Base-by-base conservation (phyloP, 2,113 vertebrate species). In the Phoenicopterus ruber region DNA sequence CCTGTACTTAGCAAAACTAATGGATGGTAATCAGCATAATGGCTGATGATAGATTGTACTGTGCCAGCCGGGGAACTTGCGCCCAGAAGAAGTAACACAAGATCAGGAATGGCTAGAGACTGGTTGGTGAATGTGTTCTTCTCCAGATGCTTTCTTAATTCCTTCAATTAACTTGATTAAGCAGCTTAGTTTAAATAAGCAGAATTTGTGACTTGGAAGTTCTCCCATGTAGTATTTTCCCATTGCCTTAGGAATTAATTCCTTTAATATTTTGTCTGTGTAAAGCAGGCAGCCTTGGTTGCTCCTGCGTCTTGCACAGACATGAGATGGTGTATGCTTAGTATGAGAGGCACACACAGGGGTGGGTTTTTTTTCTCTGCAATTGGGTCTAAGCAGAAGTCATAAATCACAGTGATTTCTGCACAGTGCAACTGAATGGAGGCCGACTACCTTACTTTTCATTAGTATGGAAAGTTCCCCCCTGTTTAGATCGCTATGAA, bases 161-260 rank as follows among this genome's bases (percentile, higher is more conserved):
- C 66, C 70, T 91, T 87, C 93, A 95, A 91, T 97, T 97, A 94
- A 94, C 91, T 95, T 95, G 90, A 95, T 96, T 94, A 97, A 95
- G 95, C 87, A 87, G 86, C 83, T 97, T 94, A 93, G 83, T 50
- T 95, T 93, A 79, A 94, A 86, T 76, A 91, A 86, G 65, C 44
- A 79, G 86, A 92, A 94, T 82, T 62, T 92, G 90, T 82, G 88
- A 82, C 55, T 94, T 97, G 85, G 80, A 95, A 88, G 54, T 58
- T 94, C 17, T 93, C 91, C 91, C 36, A 2, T 91, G 69, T 44
- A 77, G 59, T 90, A 36, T 95, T 94, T 96, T 86, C 94, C 55
- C 66, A 40, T 7, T 89, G 87, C 81, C 66, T 90, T 82, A 77
- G 86, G 87, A 94, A 82, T 95, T 57, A 93, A 62, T 82, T 91